A percentile compares a stretch with the other conserved stretches of the same genome.
Conservation (phyloP, 2,797 vertebrate genomes). For the Euthynnus affinis region DNA sequence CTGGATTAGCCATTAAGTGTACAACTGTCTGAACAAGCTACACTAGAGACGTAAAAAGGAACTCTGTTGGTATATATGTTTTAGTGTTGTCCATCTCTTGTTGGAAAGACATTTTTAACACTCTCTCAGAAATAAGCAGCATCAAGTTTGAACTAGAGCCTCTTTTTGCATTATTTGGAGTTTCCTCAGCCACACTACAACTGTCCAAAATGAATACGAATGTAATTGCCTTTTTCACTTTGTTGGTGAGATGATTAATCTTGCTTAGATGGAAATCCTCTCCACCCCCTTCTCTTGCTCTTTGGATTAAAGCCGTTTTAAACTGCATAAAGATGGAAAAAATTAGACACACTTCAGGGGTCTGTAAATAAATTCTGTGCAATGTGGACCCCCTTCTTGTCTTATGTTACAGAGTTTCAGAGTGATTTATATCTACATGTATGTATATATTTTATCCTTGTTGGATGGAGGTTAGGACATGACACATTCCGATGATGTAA, state of each 20-base stretch:
- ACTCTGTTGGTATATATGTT: too few relatives aligned
- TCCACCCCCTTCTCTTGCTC: background rate
- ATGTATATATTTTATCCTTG: too few relatives aligned
- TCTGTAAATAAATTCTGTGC: background rate
- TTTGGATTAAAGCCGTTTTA: background rate
- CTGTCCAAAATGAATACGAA: conserved; percentile 9
- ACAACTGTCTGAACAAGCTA: conserved; percentile 14
- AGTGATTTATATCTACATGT: too few relatives aligned
- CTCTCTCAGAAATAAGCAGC: too few relatives aligned
- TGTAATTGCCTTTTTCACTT: background rate
- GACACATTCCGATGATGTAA: too few relatives aligned
- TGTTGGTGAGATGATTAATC: background rate
- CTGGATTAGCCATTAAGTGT: conserved; percentile 37
- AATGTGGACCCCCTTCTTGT: background rate
- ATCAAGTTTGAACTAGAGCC: too few relatives aligned
- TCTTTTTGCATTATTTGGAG: too few relatives aligned
- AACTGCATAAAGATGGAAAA: background rate
- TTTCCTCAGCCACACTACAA: background rate
- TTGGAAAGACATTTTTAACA: too few relatives aligned
- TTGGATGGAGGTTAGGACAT: too few relatives aligned
- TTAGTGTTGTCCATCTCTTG: too few relatives aligned
- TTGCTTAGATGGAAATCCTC: conserved; percentile 2
- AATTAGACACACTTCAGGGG: background rate
- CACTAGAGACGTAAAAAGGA: background rate
- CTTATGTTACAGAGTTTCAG: background rate